These are phyloP conservation scores for Nibea coibor DNA, from an alignment of 2,113 vertebrate species.

Conservation along the genomic window DNA sequence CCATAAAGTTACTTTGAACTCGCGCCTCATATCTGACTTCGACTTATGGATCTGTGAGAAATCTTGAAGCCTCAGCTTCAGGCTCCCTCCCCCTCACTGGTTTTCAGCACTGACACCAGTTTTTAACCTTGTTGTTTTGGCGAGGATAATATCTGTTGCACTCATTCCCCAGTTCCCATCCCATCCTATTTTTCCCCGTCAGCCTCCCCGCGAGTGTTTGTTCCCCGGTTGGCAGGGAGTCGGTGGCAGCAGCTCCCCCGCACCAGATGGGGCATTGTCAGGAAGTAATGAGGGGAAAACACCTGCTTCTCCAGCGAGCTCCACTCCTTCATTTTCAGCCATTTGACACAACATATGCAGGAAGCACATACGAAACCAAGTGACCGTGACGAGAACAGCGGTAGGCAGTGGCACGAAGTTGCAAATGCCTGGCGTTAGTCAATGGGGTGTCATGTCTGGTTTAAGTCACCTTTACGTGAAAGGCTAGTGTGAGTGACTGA, in stretches of 20 bases:
- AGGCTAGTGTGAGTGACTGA: not conserved
- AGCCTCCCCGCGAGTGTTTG: slow-evolving; percentile 69
- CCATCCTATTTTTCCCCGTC: slow-evolving; percentile 60
- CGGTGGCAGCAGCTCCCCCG: slow-evolving; percentile 52
- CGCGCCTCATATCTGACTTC: slow-evolving; percentile 37
- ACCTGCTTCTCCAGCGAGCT: slow-evolving; percentile 75
- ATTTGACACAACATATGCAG: slow-evolving; percentile 73
- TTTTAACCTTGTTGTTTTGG: slow-evolving; percentile 54
- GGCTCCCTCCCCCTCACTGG: slow-evolving; percentile 2
- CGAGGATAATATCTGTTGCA: slow-evolving; percentile 27
- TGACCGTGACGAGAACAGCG: slow-evolving; percentile 70
- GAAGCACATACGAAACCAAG: slow-evolving; percentile 69
- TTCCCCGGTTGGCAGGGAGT: slow-evolving; percentile 72
- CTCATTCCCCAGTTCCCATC: slow-evolving; percentile 44
- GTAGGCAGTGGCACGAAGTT: slow-evolving; percentile 37
- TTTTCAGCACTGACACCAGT: slow-evolving; percentile 14
- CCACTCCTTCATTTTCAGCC: slow-evolving; percentile 67
- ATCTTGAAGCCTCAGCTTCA: slow-evolving; percentile 22
- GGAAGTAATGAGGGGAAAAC: slow-evolving; percentile 81
- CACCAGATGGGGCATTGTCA: slow-evolving; percentile 81
- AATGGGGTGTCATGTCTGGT: slow-evolving; percentile 47
- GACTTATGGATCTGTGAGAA: slow-evolving; percentile 29
- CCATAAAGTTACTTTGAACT: slow-evolving; percentile 55
- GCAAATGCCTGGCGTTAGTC: slow-evolving; percentile 42
- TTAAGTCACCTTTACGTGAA: slow-evolving; percentile 24